A percentile compares a stretch with the other conserved stretches of the same genome.
Evolutionary conservation across 2,888 invertebrate species (phyloP).

Genomic region (Pantelozetes paolii): DNA sequence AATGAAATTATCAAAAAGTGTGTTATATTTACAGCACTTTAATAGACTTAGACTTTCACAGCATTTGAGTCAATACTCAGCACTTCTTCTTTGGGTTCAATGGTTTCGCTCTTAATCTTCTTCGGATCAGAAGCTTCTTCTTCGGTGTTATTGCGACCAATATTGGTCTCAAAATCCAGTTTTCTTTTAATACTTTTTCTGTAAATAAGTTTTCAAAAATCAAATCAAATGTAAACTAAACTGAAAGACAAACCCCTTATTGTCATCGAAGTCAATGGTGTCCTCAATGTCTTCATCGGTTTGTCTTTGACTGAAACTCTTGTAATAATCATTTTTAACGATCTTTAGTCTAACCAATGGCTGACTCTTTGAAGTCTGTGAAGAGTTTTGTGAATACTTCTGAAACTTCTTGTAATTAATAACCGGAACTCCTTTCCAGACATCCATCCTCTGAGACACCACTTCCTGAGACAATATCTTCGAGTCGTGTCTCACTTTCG

Average conservation of each 20-base stretch:
- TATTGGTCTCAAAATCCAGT: background rate
- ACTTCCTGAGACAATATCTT: background rate
- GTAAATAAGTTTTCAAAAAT: background rate
- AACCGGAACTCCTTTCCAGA: slow-evolving; percentile 13
- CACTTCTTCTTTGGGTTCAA: too few relatives aligned
- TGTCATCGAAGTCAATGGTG: background rate
- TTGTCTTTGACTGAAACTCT: background rate
- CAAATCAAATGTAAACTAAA: background rate
- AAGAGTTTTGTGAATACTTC: slow-evolving; percentile 1
- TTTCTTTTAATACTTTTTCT: slow-evolving; percentile 7
- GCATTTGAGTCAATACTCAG: too few relatives aligned
- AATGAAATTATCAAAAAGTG: too few relatives aligned
- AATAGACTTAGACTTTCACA: too few relatives aligned
- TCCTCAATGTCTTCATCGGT: background rate
- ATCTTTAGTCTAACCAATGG: background rate
- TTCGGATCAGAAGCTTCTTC: too few relatives aligned
- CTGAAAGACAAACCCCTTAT: background rate
- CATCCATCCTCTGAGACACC: background rate
- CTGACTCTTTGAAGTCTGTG: background rate
- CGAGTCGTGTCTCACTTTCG: background rate
- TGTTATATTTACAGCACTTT: too few relatives aligned
- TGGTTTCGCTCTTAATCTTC: too few relatives aligned
- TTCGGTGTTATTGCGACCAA: too few relatives aligned
- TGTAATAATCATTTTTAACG: background rate
- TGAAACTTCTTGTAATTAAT: slow-evolving; percentile 25